Evolutionary conservation across 2,113 vertebrate species (phyloP), one percentile per base, ranked within the genome.

Genomic region (Dicaeum eximium): DNA sequence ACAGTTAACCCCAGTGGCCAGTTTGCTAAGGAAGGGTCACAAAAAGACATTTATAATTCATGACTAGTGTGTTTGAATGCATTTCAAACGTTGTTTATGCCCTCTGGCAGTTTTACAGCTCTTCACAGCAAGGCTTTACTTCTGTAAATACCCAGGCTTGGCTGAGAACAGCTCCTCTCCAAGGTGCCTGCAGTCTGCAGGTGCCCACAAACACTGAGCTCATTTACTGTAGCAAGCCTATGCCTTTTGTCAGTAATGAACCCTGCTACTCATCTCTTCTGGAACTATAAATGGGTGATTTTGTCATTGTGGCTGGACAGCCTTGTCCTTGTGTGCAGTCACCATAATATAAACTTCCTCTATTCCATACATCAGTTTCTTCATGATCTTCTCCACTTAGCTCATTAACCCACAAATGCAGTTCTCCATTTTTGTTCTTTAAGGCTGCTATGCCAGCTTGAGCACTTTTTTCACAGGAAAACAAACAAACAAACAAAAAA

Each of bases 21-120:
- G 15, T 86, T 97, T 71, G 71, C 90, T 88, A 57, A 77, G 61
- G 47, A 82, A 84, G 57, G 88, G 95, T 84, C 79, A 92, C 17
- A 48, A 42, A 45, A 53, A 89, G 28, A 64, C 50, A 80, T 91
- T 93, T 87, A 92, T 88, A 93, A 97, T 93, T 83, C 82, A 94
- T 67, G 69, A 67, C 62, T 42, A 78, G 13, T 16, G 21, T 86
- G 48, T 74, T n/a, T 69, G 62, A 94, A 95, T 80, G 33, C 44
- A 82, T 82, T 96, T 94, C 73, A 86, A 90, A 91, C 85, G 53
- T 50, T 77, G 86, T 66, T 89, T 90, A 69, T 80, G 72, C 75
- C 95, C 88, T 61, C 71, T 80, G 74, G 80, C 65, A 69, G 25
- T 75, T 96, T 93, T n/a, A 91, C 53, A 86, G 74, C n/a, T 89